These are phyloP conservation scores for Ectobius pallidus DNA, from an alignment of 2,888 invertebrate species.

Conservation along the genomic window DNA sequence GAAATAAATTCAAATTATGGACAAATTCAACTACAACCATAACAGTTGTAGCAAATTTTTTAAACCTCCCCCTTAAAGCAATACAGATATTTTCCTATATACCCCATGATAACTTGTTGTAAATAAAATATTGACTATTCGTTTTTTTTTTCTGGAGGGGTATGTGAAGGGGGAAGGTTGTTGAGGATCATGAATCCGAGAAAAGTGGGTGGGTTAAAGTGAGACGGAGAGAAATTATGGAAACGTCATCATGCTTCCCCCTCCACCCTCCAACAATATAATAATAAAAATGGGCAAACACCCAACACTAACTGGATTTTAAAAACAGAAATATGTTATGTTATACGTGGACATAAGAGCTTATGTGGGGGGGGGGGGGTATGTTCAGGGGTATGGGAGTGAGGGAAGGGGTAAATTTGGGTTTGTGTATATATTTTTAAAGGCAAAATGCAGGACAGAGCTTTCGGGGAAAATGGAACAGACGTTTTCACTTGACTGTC, in stretches of 20 bases:
- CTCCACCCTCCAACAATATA: conserved; percentile 22
- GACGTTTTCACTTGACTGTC: conserved; percentile 25
- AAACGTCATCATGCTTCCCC: conserved; percentile 19
- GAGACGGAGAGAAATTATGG: conserved; percentile 6
- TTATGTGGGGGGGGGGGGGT: background rate
- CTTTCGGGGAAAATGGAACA: conserved; percentile 22
- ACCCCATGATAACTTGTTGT: conserved; percentile 15
- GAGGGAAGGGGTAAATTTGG: background rate
- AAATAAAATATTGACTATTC: conserved; percentile 28
- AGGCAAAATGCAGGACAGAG: conserved; percentile 20
- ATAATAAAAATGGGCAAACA: conserved; percentile 32
- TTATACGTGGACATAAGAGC: conserved; percentile 27
- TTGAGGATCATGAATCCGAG: conserved; percentile 13
- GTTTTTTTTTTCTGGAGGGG: too few relatives aligned
- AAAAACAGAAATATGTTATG: conserved; percentile 27
- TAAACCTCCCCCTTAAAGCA: background rate
- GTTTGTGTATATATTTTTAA: conserved; percentile 14
- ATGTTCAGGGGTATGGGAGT: too few relatives aligned
- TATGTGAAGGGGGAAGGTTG: background rate
- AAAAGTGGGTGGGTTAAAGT: conserved; percentile 19
- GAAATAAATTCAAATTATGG: conserved; percentile 24
- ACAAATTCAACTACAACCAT: conserved; percentile 27
- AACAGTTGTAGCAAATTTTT: conserved; percentile 11
- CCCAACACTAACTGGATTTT: conserved; percentile 32
- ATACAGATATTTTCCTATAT: background rate